Conservation (phyloP, 2,888 invertebrate genomes). For the Capitulum mitella region DNA sequence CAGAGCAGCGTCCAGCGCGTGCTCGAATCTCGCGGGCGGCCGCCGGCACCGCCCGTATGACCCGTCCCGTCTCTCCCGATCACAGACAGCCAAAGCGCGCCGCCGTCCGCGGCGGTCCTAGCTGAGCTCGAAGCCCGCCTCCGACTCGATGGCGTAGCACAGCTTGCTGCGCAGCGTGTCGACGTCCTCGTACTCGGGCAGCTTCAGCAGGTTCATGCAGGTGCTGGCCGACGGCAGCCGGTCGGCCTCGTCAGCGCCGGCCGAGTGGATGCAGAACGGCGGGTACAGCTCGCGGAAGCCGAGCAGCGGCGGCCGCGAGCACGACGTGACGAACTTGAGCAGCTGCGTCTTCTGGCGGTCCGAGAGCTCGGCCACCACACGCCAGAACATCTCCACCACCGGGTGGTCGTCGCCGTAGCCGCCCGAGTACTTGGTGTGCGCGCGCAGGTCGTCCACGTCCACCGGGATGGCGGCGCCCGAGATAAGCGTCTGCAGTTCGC, state of each 20-base stretch:
- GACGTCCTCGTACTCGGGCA: constrained; percentile 80
- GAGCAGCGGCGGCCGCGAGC: constrained; percentile 88
- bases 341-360: constrained; percentile 77
- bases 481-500: constrained; percentile 92
- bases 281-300: constrained; percentile 88
- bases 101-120: constrained; percentile 36
- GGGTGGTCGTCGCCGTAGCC: constrained; percentile 44
- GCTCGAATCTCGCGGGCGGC: no score
- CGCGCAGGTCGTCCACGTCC: constrained; percentile 77
- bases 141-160: constrained; percentile 86
- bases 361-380: constrained; percentile 69
- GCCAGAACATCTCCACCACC: constrained; percentile 83
- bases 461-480: constrained; percentile 92
- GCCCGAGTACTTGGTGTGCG: constrained; percentile 82
- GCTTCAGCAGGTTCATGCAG: constrained; percentile 93
- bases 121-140: constrained; percentile 86
- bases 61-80: no score
- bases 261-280: constrained; percentile 90
- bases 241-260: constrained; percentile 70
- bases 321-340: constrained; percentile 96
- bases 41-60: no score
- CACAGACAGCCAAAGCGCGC: no score
- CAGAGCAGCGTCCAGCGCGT: no score
- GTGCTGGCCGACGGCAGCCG: constrained; percentile 94
- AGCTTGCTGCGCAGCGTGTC: constrained; percentile 71